Percentiles rank a stretch among this genome's conserved stretches.
These are phyloP conservation scores for Platyscapa corneri DNA, from an alignment of 1,140 invertebrate species.

Conservation along the genomic window DNA sequence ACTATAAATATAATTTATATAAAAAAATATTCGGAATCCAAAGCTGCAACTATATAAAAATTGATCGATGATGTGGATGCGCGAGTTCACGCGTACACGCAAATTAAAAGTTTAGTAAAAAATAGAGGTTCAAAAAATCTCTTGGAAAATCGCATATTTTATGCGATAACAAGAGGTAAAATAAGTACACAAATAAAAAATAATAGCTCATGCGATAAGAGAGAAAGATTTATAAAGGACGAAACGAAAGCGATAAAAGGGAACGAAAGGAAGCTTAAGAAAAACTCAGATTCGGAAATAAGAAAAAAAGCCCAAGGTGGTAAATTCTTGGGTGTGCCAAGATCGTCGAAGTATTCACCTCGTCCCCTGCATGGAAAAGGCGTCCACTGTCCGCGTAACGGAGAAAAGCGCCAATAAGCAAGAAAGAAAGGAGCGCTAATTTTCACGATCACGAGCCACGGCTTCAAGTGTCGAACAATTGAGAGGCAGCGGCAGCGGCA, in stretches of 20 bases:
- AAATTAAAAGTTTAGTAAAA: no score
- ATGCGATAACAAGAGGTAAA: no score
- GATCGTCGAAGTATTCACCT: not conserved
- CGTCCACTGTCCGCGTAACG: not conserved
- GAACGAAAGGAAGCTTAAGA: not conserved
- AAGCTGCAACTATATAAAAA: no score
- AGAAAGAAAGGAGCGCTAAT: no score
- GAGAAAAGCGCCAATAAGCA: not conserved
- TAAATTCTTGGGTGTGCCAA: no score
- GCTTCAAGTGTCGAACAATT: not conserved
- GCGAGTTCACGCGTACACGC: no score
- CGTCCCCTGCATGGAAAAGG: no score
- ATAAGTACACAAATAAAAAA: not conserved
- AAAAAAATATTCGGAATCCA: no score
- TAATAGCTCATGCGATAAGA: not conserved
- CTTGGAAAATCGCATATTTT: not conserved
- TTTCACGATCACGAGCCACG: no score
- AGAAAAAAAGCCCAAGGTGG: no score
- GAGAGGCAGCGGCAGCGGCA: not conserved
- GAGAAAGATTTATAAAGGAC: no score
- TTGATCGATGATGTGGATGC: no score
- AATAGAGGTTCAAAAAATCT: not conserved
- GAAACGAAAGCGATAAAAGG: not conserved
- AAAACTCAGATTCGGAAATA: not conserved
- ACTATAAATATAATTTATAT: not conserved